Conservation (phyloP, 2,888 invertebrate genomes). For the Orgyia antiqua region DNA sequence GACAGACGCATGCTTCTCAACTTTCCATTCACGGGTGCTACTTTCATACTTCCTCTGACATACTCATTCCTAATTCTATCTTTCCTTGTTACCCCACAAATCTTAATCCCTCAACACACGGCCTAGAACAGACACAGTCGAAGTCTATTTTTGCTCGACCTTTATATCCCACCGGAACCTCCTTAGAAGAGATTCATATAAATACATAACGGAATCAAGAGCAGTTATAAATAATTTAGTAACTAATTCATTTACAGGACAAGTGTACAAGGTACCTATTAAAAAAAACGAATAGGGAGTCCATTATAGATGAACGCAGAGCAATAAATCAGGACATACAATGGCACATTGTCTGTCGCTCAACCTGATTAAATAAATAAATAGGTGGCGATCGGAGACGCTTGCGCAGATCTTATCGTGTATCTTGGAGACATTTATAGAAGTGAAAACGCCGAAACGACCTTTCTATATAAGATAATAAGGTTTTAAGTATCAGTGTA, state of each 20-base stretch:
- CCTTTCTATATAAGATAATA: conserved; percentile 41
- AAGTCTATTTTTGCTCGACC: no score
- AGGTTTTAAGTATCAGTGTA: conserved; percentile 39
- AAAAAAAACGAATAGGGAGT: conserved; percentile 39
- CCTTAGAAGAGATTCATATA: no score
- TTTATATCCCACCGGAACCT: no score
- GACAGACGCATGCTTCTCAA: no score
- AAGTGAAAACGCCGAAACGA: conserved; percentile 43
- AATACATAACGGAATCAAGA: no score
- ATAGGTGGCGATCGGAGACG: conserved; percentile 67
- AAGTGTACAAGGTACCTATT: conserved; percentile 35
- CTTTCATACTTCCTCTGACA: no score
- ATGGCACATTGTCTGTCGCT: conserved; percentile 76
- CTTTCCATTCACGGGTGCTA: no score
- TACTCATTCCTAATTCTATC: no score
- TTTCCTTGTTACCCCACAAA: no score
- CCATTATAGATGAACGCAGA: conserved; percentile 51
- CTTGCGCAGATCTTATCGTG: conserved; percentile 66
- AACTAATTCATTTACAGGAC: conserved; percentile 29
- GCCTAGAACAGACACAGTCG: no score
- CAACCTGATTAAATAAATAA: conserved; percentile 73
- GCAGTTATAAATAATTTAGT: conserved; percentile 20
- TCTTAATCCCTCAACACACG: no score
- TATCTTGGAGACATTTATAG: conserved; percentile 52
- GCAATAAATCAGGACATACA: conserved; percentile 72